Evolutionary conservation across 2,888 invertebrate genomes (phyloP), one percentile per base, ranked within the genome.

Genomic region (Hydrotaea cyrtoneurina): DNA sequence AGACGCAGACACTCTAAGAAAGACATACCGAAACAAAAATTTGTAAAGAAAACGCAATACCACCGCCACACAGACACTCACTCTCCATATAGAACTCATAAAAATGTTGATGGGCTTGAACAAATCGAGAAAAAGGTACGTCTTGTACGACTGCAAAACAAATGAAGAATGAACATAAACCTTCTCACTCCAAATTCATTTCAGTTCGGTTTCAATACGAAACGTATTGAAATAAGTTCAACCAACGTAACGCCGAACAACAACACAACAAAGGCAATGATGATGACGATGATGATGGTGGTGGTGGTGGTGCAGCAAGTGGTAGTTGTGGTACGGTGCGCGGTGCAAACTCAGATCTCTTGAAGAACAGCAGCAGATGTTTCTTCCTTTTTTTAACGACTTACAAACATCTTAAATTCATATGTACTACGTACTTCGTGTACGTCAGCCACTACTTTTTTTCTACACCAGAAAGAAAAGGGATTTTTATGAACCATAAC

Each of bases 291-390:
- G 62, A 26, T 43, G 43, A 4, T 66, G 39, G 39, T 43, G 43
- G 66, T 43, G 64, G 31, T 64, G 36, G 15, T 64, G 36, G 31
- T 64, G 50, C 77, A 73, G 0, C 55, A 55, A 46, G 46, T 23
- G 46, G 69, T 43, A 39, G 39, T 69, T 11, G 69, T 17, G 10
- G 53, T 73, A 23, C 23, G 72, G 15, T 15, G 71, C 17, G 64
- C 4, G 31, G 4, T 69, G 57, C 74, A 66, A 64, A 62, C n/a
- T 69, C 71, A 78, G 64, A 64, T 80, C n/a, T 43, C 23, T 85
- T 86, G 84, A 88, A 87, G 86, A 87, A 83, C 66, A 86, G 84
- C 87, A 88, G 90, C 90, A 90, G 90, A 90, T 90, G 90, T 90
- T 90, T 64, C 21, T 76, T 59, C 31, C 73, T 39, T 83, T 66